Base-by-base conservation (phyloP, 2,888 invertebrate species). In the Volucella bombylans region DNA sequence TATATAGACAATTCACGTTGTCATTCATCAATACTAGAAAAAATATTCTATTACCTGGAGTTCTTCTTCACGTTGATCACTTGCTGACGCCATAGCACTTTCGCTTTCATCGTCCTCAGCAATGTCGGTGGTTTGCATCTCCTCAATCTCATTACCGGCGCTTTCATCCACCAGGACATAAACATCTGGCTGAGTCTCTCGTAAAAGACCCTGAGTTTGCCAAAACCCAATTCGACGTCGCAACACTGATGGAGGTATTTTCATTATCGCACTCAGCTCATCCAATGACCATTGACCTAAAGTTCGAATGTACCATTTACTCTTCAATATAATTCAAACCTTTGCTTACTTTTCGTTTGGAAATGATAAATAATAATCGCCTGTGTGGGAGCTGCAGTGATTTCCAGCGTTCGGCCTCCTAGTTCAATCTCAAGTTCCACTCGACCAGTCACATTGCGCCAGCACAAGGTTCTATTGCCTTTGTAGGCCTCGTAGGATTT, bases 311-410 rank as follows among this genome's bases (percentile, higher is more conserved):
- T 3, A 47, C 45, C 12, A 68, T 54, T 89, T 92, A 90, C 2
- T 39, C 0, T 18, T 4, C 14, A 11, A 8, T 2, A 12, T 0
- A n/a, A 31, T 41, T 43, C 9, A 9, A 45, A 54, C 18, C 0
- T 14, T 4, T 47, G 52, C 69, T 62, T 92, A 95, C 95, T 94
- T 92, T 96, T 96, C 86, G 95, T 94, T 92, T 98, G 96, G 90
- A 98, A 99, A 91, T 98, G 96, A 94, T 97, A 95, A 87, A 99
- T 96, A 74, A 99, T 96, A 3, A 98, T 96, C 0, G 98, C 99
- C 92, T 98, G 97, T 23, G 97, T 96, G 0, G 99, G 98, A 1
- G 97, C 96, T 0, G 98, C 98, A 12, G 95, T 95, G 89, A 98
- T 94, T 88, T 95, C 95, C 71, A 97, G 91, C 85, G 94, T 95